Conservation (phyloP, 2,888 invertebrate genomes). For the Callinectes sapidus region DNA sequence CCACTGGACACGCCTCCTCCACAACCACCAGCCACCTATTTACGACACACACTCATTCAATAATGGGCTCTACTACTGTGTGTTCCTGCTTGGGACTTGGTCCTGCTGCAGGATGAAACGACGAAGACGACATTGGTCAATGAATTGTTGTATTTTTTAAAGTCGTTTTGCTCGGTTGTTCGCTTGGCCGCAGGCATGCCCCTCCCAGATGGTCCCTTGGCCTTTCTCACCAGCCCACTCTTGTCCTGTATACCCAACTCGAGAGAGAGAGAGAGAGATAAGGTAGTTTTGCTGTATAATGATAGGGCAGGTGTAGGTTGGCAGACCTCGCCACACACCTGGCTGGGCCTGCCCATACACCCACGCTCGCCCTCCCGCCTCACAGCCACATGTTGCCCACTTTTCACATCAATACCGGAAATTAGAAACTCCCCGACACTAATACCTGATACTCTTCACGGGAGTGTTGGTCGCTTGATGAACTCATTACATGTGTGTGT, state of each 20-base stretch:
- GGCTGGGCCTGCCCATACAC: slow-evolving; percentile 9
- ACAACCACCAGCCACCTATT: slow-evolving; percentile 66
- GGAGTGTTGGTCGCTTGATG: neutral
- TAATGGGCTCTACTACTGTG: slow-evolving; percentile 68
- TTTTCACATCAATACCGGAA: neutral
- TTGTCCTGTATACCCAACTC: neutral
- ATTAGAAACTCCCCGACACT: neutral
- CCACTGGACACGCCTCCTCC: slow-evolving; percentile 65
- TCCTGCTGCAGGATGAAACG: slow-evolving; percentile 13
- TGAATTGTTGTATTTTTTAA: neutral
- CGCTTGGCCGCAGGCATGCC: neutral
- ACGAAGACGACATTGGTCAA: neutral
- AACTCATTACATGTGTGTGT: slow-evolving; percentile 8
- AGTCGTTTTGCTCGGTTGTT: neutral
- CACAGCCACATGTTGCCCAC: slow-evolving; percentile 29
- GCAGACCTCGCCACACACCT: neutral
- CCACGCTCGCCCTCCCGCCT: slow-evolving; percentile 8
- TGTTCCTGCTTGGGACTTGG: slow-evolving; percentile 49
- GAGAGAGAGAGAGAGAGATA: neutral
- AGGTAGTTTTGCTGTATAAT: neutral
- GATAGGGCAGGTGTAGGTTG: slow-evolving; percentile 4
- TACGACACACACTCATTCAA: slow-evolving; percentile 68
- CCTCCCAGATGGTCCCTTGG: neutral
- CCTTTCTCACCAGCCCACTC: neutral
- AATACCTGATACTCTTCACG: neutral